A percentile compares a stretch with the other conserved stretches of the same genome.
These are phyloP conservation scores for Alentia gelatinosa DNA, from an alignment of 2,888 invertebrate species.

Conservation along the genomic window DNA sequence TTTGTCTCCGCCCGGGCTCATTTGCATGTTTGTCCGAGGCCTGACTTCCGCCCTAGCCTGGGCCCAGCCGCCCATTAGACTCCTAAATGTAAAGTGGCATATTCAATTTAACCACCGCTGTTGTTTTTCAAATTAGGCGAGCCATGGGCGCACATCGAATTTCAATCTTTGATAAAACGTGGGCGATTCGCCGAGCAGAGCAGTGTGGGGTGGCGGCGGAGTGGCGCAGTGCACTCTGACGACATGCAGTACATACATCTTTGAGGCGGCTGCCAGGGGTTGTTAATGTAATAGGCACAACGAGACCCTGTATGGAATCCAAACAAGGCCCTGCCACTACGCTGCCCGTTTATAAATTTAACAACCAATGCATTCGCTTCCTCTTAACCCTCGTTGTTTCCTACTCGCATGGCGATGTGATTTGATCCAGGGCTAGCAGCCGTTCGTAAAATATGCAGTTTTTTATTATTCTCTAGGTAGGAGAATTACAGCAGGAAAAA, in stretches of 20 bases:
- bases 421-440: too few relatives aligned
- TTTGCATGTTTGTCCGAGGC: not conserved
- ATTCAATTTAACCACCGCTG: not conserved
- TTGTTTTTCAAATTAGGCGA: not conserved
- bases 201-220: not conserved
- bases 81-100: slow-evolving; percentile 23
- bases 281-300: slow-evolving; percentile 5
- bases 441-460: too few relatives aligned
- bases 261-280: not conserved
- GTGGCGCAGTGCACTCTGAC: not conserved
- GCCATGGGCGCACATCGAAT: not conserved
- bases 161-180: slow-evolving; percentile 12
- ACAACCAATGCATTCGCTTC: not conserved
- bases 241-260: slow-evolving; percentile 5
- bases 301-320: not conserved
- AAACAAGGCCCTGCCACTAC: not conserved
- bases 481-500: too few relatives aligned
- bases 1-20: not conserved
- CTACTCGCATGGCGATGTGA: too few relatives aligned
- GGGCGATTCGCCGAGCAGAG: not conserved
- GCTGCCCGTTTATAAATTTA: not conserved
- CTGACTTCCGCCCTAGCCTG: not conserved
- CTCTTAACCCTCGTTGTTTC: not conserved
- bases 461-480: too few relatives aligned
- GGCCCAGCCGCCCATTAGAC: not conserved